A percentile compares a stretch with the other conserved stretches of the same genome.
phyloP scores from a whole-genome alignment of 2,888 invertebrate genomes.

The Metacarcinus magister region DNA sequence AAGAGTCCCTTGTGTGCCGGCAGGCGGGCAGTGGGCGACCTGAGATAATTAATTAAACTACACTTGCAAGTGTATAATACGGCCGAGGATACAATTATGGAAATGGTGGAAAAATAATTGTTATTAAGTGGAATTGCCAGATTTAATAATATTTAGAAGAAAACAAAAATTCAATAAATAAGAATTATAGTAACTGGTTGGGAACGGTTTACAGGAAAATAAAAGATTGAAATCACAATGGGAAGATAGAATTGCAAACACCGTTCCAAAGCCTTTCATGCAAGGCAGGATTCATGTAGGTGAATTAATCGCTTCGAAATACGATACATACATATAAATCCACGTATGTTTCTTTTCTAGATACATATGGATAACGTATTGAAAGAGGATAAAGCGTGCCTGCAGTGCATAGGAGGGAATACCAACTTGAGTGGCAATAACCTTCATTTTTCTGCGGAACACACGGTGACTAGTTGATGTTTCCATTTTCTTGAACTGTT shows the following conservation, averaged over 20 bases:
- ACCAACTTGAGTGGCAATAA: background rate
- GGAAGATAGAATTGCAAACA: background rate
- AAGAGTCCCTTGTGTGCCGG: too few relatives aligned
- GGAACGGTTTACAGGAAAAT: background rate
- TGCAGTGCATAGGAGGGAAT: background rate
- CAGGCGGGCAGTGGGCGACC: too few relatives aligned
- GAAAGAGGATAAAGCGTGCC: background rate
- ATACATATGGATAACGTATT: constrained; percentile 5
- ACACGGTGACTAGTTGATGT: background rate
- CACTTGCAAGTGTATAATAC: too few relatives aligned
- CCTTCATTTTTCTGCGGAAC: background rate
- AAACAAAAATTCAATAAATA: too few relatives aligned
- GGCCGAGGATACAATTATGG: too few relatives aligned
- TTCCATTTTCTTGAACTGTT: background rate
- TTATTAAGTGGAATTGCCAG: too few relatives aligned
- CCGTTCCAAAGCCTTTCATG: background rate
- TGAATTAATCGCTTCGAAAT: background rate
- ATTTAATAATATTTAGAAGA: too few relatives aligned
- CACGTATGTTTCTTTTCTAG: background rate
- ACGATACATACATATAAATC: background rate
- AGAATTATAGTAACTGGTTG: background rate
- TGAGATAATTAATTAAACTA: too few relatives aligned
- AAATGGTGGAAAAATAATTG: too few relatives aligned
- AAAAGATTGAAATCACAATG: background rate
- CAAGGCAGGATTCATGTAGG: background rate